Percentiles rank a stretch among this genome's conserved stretches.
phyloP scores from a whole-genome alignment of 2,888 invertebrate genomes.

The Amiota mariae region DNA sequence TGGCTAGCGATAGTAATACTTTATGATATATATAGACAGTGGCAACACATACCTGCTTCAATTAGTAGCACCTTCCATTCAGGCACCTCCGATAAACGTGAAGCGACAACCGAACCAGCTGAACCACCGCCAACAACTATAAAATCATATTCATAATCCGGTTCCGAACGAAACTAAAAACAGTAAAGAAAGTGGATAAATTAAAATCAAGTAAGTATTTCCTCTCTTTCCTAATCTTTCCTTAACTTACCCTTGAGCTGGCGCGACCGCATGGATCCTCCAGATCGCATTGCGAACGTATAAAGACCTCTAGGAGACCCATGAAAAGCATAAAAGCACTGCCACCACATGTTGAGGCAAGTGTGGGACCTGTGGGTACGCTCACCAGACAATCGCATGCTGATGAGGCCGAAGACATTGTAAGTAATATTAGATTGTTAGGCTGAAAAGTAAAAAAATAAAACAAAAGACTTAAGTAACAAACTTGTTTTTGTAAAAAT shows the following conservation, averaged over 20 bases:
- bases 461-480: constrained; percentile 50
- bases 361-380: constrained; percentile 85
- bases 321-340: constrained; percentile 91
- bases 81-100: constrained; percentile 72
- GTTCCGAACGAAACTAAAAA: constrained; percentile 71
- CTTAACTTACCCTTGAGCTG: constrained; percentile 73
- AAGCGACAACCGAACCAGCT: constrained; percentile 72
- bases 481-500: constrained; percentile 35
- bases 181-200: not conserved
- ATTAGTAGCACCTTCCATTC: constrained; percentile 73
- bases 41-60: constrained; percentile 71
- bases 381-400: constrained; percentile 87
- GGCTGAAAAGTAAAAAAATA: constrained; percentile 25
- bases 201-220: not conserved
- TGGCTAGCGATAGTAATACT: no score
- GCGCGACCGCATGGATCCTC: constrained; percentile 90
- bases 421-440: constrained; percentile 29
- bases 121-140: constrained; percentile 73
- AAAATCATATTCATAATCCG: constrained; percentile 73
- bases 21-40: not conserved
- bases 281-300: constrained; percentile 88
- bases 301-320: constrained; percentile 89
- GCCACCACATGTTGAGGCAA: constrained; percentile 89
- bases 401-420: constrained; percentile 63
- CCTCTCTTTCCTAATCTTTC: not conserved